These are phyloP conservation scores for Anadara kagoshimensis DNA, from an alignment of 1,140 invertebrate species.

Conservation along the genomic window DNA sequence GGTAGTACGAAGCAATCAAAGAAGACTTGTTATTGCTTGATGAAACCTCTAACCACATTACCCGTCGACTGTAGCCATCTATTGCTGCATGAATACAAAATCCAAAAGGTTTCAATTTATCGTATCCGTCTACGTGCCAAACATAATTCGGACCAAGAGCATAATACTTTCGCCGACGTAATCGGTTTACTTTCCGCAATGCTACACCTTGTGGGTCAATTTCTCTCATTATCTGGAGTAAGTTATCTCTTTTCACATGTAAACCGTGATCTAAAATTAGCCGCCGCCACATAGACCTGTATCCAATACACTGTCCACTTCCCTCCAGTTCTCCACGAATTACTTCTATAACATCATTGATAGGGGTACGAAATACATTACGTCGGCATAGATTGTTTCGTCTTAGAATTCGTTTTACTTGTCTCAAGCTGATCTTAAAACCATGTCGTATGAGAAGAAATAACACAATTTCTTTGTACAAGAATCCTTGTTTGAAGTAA, in stretches of 20 bases:
- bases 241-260: constrained; percentile 10
- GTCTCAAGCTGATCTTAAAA: background rate
- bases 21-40: constrained; percentile 42
- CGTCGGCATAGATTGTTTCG: background rate
- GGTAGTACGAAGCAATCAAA: background rate
- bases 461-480: background rate
- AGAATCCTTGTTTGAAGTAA: background rate
- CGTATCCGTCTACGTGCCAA: constrained; percentile 26
- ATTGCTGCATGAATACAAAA: constrained; percentile 35
- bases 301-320: background rate
- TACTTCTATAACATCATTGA: background rate
- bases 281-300: background rate
- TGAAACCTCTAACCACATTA: constrained; percentile 26
- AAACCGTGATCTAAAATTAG: background rate
- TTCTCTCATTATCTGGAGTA: constrained; percentile 6
- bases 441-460: background rate
- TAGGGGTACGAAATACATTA: no score
- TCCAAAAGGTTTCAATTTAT: constrained; percentile 31
- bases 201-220: constrained; percentile 26
- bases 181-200: background rate
- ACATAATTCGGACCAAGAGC: constrained; percentile 26
- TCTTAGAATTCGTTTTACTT: background rate
- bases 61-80: constrained; percentile 25
- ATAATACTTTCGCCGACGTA: constrained; percentile 18
- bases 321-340: background rate